Base-by-base conservation (phyloP, 2,888 invertebrate genomes). In the Plutella xylostella region DNA sequence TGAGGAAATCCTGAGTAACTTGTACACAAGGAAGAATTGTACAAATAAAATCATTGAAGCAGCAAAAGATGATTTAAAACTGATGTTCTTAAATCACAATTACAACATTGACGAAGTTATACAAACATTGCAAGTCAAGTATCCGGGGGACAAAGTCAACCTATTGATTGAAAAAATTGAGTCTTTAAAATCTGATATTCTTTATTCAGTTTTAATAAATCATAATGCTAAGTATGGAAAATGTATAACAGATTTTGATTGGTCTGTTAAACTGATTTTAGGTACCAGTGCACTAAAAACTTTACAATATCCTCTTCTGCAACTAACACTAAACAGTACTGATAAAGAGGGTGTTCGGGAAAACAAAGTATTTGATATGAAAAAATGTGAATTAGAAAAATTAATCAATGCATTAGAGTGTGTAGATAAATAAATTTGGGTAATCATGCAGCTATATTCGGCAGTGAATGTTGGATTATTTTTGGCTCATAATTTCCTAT, bases 211-310 rank as follows among this genome's bases (percentile, higher is more conserved):
- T 40, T 50, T 76, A 2, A 53, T 63, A 47, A 48, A 62, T 33
- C 56, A 64, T 30, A 72, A 65, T 41, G 68, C 70, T 56, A 48
- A 14, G 17, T 57, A 58, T 51, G 69, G 73, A 45, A 67, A 74
- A 51, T 61, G 58, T 37, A 33, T 73, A 12, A 51, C 49, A 15
- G 55, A 62, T 45, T 70, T 69, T 58, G 64, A 74, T 52, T 79
- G 78, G 76, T 37, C 53, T 41, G 48, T 76, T 5, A 78, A 77
- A 56, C 50, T 65, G 39, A 57, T 75, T 35, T 50, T 66, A 39
- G 79, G 79, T 7, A 72, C 69, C 34, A 77, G 75, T 57, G 68
- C 71, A 49, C 50, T 74, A 20, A 71, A 71, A 53, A 65, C 63
- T 15, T 51, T 69, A 21, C 63, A 57, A 48, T 72, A 72, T 55